A percentile compares a stretch with the other conserved stretches of the same genome.
These are phyloP conservation scores for Bagarius yarrelli DNA, from an alignment of 2,113 vertebrate genomes.

Conservation along the genomic window DNA sequence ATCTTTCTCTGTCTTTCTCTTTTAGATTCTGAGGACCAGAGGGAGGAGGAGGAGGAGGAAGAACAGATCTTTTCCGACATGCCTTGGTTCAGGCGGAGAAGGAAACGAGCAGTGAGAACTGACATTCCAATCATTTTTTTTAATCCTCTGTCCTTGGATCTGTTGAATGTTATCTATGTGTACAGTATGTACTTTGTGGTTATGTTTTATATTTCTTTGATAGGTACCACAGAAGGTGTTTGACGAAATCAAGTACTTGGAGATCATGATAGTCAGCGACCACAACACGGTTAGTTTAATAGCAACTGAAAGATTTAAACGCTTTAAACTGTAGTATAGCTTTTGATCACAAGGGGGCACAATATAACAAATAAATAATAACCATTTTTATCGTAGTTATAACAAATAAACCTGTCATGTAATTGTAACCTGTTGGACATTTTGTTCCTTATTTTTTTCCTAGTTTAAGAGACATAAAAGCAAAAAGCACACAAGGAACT, in stretches of 20 bases:
- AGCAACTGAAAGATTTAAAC: neutral
- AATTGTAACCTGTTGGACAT: too few species aligned
- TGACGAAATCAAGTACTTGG: slow-evolving; percentile 97
- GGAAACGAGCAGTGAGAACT: slow-evolving; percentile 85
- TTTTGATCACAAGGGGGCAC: neutral
- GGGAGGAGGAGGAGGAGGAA: slow-evolving; percentile 67
- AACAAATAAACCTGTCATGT: slow-evolving; percentile 1
- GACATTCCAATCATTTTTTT: neutral
- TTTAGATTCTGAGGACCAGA: slow-evolving; percentile 49
- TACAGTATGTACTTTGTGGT: neutral
- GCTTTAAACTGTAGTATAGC: neutral
- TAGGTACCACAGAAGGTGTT: slow-evolving; percentile 86
- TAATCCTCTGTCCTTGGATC: neutral
- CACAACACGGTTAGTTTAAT: slow-evolving; percentile 85
- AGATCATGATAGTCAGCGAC: slow-evolving; percentile 97
- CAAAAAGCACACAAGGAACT: slow-evolving; percentile 84
- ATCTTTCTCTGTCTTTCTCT: slow-evolving; percentile 41
- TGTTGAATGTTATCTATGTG: neutral
- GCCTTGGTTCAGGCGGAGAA: slow-evolving; percentile 84
- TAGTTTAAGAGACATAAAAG: slow-evolving; percentile 87
- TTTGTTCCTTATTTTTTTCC: neutral
- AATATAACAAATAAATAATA: neutral
- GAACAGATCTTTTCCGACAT: slow-evolving; percentile 75
- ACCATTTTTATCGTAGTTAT: neutral
- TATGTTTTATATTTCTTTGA: neutral